Evolutionary conservation across 2,888 invertebrate species (phyloP), one percentile per base, ranked within the genome.

Genomic region (Abscondita cerata): DNA sequence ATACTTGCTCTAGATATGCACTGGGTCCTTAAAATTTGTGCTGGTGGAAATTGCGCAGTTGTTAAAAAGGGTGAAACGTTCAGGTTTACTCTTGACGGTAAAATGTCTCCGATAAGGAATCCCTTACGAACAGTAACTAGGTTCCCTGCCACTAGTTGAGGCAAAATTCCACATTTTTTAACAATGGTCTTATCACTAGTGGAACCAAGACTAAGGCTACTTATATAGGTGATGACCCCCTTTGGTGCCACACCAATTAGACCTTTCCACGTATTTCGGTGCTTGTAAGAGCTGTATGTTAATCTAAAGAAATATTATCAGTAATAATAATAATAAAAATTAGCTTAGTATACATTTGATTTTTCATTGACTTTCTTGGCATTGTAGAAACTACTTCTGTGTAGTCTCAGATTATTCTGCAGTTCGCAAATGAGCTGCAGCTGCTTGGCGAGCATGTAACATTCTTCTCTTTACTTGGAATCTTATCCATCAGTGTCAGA

Each of bases 191-290:
- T 41, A 41, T 41, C 41, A 15, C 13, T 13, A 16, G 15, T 6
- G 41, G 41, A 41, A 13, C 41, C 41, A 41, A 36, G 52, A 16
- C 36, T 36, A 8, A 34, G 13, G 12, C 18, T 19, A 52, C 34
- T 52, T 3, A 16, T 36, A 52, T 34, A 52, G 1, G 52, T 52
- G 1, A 52, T 52, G 6, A 70, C 68, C 5, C 74, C 73, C 68
- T 72, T 71, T 20, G 74, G 72, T 16, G 73, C 72, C 52, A 71
- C 68, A 13, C 68, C 71, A 8, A 73, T 55, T 8, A 74, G 51
- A 19, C 55, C 67, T 61, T 73, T 75, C 16, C 3, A 8, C 1
- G 52, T 52, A 36, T 52, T 52, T 11, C 36, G 1, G 11, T 52
- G 33, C 16, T 52, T 52, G 15, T 52, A 52, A 36, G 52, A 52